These are phyloP conservation scores for Drosophila nasuta DNA, from an alignment of 1,140 invertebrate genomes.

Conservation along the genomic window DNA sequence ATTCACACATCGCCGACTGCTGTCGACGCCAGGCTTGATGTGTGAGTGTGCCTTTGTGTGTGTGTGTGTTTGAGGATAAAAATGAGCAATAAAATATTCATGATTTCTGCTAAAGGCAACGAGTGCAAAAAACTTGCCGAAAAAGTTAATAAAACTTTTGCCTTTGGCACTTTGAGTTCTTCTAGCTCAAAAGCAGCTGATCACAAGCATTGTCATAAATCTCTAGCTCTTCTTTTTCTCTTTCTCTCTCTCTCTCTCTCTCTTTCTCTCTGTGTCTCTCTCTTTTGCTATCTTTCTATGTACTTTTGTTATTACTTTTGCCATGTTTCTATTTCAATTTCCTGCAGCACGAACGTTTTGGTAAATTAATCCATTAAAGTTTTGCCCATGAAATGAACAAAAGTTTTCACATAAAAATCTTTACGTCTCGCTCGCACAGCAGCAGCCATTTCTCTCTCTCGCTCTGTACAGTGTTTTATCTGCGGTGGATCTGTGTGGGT, in stretches of 20 bases:
- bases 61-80: conserved; percentile 6
- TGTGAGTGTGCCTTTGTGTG: conserved; percentile 1
- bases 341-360: conserved; percentile 70
- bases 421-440: conserved; percentile 12
- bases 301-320: conserved; percentile 31
- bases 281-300: conserved; percentile 37
- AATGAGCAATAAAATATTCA: conserved; percentile 75
- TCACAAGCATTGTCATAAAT: conserved; percentile 56
- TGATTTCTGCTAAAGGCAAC: conserved; percentile 39
- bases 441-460: neutral
- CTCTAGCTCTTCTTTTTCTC: conserved; percentile 15
- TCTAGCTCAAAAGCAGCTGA: conserved; percentile 54
- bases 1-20: conserved; percentile 61
- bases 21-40: conserved; percentile 30
- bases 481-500: conserved; percentile 2
- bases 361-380: conserved; percentile 82
- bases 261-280: conserved; percentile 40
- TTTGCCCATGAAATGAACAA: conserved; percentile 77
- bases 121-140: conserved; percentile 49
- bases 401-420: conserved; percentile 79
- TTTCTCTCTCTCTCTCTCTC: conserved; percentile 29
- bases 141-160: conserved; percentile 72
- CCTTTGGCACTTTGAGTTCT: conserved; percentile 40
- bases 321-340: conserved; percentile 70
- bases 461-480: neutral